Evolutionary conservation across 2,888 invertebrate genomes (phyloP), one percentile per base, ranked within the genome.

Genomic region (Tetropium fuscum): DNA sequence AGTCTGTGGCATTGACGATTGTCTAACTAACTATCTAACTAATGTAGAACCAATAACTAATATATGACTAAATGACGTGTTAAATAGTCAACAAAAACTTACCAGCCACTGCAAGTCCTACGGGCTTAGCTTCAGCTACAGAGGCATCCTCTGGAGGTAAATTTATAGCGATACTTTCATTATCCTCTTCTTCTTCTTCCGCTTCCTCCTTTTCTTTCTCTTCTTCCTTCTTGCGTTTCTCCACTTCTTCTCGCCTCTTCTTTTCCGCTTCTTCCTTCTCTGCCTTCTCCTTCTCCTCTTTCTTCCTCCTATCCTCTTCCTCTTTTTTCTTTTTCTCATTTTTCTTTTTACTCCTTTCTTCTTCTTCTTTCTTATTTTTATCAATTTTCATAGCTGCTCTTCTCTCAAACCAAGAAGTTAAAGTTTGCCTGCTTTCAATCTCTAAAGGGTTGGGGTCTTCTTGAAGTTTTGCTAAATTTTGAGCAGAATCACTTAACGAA

Each of bases 51-150:
- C n/a, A n/a, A n/a, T n/a, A n/a, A n/a, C n/a, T n/a, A n/a, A n/a
- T n/a, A n/a, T n/a, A n/a, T 32, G 32, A 7, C 32, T 32, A 32
- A 7, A 32, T 32, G 3, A 32, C 32, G 4, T 32, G 7, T 3
- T 38, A 20, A 11, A 20, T n/a, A n/a, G n/a, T n/a, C n/a, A n/a
- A n/a, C n/a, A n/a, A n/a, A n/a, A 6, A 13, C 43, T 55, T 70
- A 82, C 82, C 82, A 66, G 82, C 82, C 47, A 82, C 74, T 20
- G 82, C 82, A 45, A 82, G 74, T 32, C 91, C 91, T 38, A 91
- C 84, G 53, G 92, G 92, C 71, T 89, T 91, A 0, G 91, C 91
- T 81, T 92, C 91, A 16, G 92, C 91, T 10, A 92, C 87, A 0
- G 87, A 87, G 8, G 87, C 86, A 59, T 87, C 86, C 56, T 85